Percentiles rank a stretch among this genome's conserved stretches.
Evolutionary conservation across 2,113 vertebrate genomes (phyloP).

Genomic region (Chloroceryle aenea): DNA sequence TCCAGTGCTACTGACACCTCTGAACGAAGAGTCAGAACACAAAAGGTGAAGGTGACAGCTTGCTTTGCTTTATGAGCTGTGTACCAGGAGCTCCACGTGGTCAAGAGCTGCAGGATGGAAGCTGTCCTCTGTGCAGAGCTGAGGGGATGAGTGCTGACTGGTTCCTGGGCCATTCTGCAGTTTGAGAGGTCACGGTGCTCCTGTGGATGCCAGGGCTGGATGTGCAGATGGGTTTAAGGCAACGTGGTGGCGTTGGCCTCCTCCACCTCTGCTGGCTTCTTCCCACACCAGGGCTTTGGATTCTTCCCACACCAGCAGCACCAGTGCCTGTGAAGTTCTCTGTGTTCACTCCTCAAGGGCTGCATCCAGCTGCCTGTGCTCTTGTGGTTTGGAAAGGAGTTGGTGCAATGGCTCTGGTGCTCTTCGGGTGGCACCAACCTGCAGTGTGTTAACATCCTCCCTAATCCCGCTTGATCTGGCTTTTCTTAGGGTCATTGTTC

Average conservation of each 20-base stretch:
- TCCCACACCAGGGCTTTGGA: neutral
- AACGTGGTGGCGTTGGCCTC: neutral
- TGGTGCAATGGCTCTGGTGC: neutral
- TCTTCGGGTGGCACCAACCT: neutral
- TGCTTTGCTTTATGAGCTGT: neutral
- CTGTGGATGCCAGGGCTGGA: neutral
- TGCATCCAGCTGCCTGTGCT: neutral
- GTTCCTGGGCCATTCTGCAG: neutral
- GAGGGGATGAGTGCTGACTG: neutral
- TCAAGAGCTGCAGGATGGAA: neutral
- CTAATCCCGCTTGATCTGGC: neutral
- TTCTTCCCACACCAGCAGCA: neutral
- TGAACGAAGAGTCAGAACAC: neutral
- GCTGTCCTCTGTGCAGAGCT: neutral
- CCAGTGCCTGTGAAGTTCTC: neutral
- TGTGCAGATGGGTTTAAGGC: neutral
- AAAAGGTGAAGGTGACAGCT: neutral
- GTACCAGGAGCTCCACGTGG: neutral
- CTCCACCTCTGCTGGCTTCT: neutral
- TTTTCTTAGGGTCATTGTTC: neutral
- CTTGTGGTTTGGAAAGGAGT: neutral
- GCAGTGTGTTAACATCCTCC: neutral
- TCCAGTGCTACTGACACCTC: fast-evolving
- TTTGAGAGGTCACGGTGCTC: neutral
- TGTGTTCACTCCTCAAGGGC: neutral